Evolutionary conservation across 1,140 invertebrate genomes (phyloP).

Genomic region (Archegozetes longisetosus): DNA sequence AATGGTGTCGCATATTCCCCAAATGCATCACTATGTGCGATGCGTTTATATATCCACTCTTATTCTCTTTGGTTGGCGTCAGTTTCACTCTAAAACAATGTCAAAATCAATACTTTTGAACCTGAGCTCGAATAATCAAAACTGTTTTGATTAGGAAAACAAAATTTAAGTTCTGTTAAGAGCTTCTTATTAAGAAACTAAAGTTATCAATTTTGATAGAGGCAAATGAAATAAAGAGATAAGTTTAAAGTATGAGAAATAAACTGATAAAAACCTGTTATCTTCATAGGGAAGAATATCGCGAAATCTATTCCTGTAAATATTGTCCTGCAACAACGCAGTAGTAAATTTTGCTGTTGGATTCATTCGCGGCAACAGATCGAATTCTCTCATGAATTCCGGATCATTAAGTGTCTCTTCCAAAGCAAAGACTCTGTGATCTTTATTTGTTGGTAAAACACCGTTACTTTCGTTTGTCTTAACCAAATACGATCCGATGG

Average conservation of each 20-base stretch:
- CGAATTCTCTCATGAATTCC: conserved; percentile 69
- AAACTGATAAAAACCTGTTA: conserved; percentile 32
- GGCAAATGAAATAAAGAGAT: neutral
- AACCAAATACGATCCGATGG: neutral
- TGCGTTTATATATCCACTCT: conserved; percentile 73
- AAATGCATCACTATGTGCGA: conserved; percentile 56
- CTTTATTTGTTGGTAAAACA: neutral
- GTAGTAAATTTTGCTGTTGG: conserved; percentile 46
- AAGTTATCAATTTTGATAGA: neutral
- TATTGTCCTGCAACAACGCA: conserved; percentile 46
- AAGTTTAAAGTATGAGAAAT: neutral
- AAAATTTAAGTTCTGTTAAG: no score
- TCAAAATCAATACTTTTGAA: no score
- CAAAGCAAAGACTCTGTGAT: conserved; percentile 50
- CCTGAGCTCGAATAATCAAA: no score
- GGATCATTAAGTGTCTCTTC: conserved; percentile 61
- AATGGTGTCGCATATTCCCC: conserved; percentile 16
- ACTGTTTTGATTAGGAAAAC: no score
- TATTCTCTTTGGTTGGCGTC: conserved; percentile 56
- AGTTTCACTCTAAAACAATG: conserved; percentile 48
- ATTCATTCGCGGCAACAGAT: conserved; percentile 62
- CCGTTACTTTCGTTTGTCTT: neutral
- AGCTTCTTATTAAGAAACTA: no score
- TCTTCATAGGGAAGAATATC: conserved; percentile 75
- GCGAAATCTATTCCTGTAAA: conserved; percentile 39